phyloP scores from a whole-genome alignment of 2,888 invertebrate genomes.

The Hirtodrosophila duncani region DNA sequence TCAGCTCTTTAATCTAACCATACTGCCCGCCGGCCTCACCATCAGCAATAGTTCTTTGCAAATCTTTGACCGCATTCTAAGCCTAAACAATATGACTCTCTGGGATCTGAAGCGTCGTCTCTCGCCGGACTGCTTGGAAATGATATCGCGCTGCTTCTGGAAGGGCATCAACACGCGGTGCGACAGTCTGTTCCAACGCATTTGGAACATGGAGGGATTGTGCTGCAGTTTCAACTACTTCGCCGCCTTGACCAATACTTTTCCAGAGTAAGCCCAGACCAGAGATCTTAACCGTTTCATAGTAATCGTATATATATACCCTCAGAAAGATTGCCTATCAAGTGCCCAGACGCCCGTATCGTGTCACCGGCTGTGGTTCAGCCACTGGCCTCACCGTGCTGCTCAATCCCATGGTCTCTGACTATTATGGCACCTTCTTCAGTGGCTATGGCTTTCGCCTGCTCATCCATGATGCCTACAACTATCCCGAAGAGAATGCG shows the following conservation, averaged over 20 bases:
- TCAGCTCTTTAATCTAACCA: conserved; percentile 67
- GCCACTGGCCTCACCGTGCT: conserved; percentile 83
- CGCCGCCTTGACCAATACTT: conserved; percentile 75
- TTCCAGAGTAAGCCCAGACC: conserved; percentile 67
- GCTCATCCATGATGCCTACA: conserved; percentile 83
- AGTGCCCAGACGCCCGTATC: conserved; percentile 79
- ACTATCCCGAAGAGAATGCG: conserved; percentile 83
- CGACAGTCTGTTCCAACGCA: conserved; percentile 80
- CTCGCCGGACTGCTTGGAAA: conserved; percentile 80
- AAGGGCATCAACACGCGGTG: conserved; percentile 81
- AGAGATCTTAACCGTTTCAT: not conserved
- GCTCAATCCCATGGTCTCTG: conserved; percentile 80
- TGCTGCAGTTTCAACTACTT: conserved; percentile 86
- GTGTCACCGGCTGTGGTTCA: conserved; percentile 84
- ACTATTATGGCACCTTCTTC: conserved; percentile 82
- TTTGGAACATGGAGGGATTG: conserved; percentile 79
- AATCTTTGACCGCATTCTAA: conserved; percentile 58
- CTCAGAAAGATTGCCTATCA: conserved; percentile 75
- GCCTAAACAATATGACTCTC: conserved; percentile 67
- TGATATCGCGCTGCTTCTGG: conserved; percentile 82
- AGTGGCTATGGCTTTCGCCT: conserved; percentile 83
- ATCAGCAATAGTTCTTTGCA: conserved; percentile 52
- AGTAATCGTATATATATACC: not conserved
- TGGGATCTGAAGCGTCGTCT: conserved; percentile 64
- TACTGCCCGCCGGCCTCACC: conserved; percentile 56